Evolutionary conservation across 2,888 invertebrate species (phyloP), one percentile per base, ranked within the genome.

Genomic region (Caenorhabditis wallacei): DNA sequence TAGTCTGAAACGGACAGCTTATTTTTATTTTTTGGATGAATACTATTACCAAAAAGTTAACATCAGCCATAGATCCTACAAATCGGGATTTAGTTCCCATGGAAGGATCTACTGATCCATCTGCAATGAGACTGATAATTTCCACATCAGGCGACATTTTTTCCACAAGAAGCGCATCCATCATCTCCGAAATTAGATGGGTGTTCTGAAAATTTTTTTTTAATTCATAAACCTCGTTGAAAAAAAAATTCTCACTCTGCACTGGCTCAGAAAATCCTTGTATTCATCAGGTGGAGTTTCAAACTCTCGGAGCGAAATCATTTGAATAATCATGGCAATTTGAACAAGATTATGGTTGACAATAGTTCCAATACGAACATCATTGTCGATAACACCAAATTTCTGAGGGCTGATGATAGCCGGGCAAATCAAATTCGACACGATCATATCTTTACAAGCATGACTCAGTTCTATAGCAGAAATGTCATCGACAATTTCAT

Each of bases 361-460:
- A 37, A 83, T 80, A 0, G 64, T 5, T 53, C 96, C 96, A 72
- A 98, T 95, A 8, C 97, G 96, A 1, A 96, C 95, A 92, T 97
- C 97, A 3, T 95, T 95, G 1, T 94, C 93, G 70, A 98, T 95
- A 0, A 84, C 64, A 18, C 97, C 98, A 92, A 96, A 95, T 72
- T 86, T 84, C 35, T 98, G 98, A 0, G 98, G 98, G 93, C 96
- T 96, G 63, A 97, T 95, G 71, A 99, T 96, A 0, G 97, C 98
- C 2, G 97, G 97, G 91, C 98, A 98, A 80, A 99, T 95, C 92
- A 97, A 97, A 92, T 96, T 95, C 11, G 96, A 96, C 92, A 98
- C 95, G 30, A 98, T 95, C 79, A 99, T 94, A 92, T 99, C 98
- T 0, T 96, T 96, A 92, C 96, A 96, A 88, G 98, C 82, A 46